These are phyloP conservation scores for Ptychadena robeensis DNA, from an alignment of 2,797 vertebrate genomes.

Conservation along the genomic window DNA sequence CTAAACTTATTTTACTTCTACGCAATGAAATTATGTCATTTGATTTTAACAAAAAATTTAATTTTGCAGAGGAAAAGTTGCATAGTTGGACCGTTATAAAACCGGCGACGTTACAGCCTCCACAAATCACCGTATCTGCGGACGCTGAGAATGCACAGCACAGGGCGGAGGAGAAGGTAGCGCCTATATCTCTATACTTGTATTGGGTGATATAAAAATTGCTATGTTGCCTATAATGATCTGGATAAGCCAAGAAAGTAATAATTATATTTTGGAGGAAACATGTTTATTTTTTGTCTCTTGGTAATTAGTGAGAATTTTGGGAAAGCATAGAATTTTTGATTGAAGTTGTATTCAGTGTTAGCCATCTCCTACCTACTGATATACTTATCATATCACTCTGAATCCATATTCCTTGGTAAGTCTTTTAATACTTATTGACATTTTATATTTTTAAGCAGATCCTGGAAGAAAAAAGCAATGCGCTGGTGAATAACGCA, in stretches of 20 bases:
- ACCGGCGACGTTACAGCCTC: conserved; percentile 75
- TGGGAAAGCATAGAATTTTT: too few species aligned
- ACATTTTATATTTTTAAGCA: not conserved
- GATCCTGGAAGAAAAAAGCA: not conserved
- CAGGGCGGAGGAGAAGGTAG: conserved; percentile 57
- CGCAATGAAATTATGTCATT: too few species aligned
- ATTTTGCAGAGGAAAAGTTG: conserved; percentile 4
- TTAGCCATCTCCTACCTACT: not conserved
- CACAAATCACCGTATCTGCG: conserved; percentile 62
- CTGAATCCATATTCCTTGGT: too few species aligned
- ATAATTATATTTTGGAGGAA: not conserved
- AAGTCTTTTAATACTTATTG: too few species aligned
- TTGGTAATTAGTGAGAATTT: too few species aligned
- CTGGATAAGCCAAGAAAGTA: not conserved
- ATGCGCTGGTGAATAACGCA: not conserved
- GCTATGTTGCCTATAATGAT: not conserved
- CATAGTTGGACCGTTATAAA: conserved; percentile 67
- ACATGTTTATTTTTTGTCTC: not conserved
- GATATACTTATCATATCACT: too few species aligned
- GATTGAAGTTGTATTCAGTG: not conserved
- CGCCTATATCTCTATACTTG: not conserved
- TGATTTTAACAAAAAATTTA: too few species aligned
- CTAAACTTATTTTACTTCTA: not conserved
- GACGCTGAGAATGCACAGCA: conserved; percentile 53
- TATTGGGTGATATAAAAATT: not conserved